Conservation (phyloP, 2,888 invertebrate species). For the Diadegma fenestrale region DNA sequence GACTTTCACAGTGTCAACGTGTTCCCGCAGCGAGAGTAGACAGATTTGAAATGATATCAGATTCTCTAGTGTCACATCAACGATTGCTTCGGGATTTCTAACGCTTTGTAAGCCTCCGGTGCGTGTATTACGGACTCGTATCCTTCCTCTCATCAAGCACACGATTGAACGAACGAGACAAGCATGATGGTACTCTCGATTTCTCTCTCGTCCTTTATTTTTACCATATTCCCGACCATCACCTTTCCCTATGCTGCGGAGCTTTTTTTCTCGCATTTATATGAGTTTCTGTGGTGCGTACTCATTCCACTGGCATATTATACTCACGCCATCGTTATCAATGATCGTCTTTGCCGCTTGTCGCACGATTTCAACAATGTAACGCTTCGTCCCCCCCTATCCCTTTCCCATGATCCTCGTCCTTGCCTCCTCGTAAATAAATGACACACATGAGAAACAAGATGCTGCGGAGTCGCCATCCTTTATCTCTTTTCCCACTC, state of each 20-base stretch:
- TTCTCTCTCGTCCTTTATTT: constrained; percentile 60
- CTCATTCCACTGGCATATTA: constrained; percentile 35
- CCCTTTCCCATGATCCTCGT: background rate
- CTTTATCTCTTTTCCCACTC: constrained; percentile 5
- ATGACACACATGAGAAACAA: constrained; percentile 38
- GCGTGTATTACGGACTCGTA: constrained; percentile 7
- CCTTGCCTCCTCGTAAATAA: background rate
- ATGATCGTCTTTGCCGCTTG: constrained; percentile 52
- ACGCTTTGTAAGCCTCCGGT: constrained; percentile 12
- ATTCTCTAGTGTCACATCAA: constrained; percentile 13
- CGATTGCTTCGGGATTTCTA: background rate
- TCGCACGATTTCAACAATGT: constrained; percentile 58
- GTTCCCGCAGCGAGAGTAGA: background rate
- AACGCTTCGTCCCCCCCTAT: background rate
- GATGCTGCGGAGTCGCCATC: constrained; percentile 30
- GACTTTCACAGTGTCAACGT: constrained; percentile 12
- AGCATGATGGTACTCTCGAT: constrained; percentile 60
- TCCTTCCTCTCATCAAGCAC: constrained; percentile 45
- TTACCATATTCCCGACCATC: constrained; percentile 13
- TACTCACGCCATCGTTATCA: constrained; percentile 40
- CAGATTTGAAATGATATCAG: constrained; percentile 12
- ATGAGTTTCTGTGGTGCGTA: background rate
- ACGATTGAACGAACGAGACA: constrained; percentile 64
- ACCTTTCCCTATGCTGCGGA: background rate
- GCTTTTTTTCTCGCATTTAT: background rate